Conservation (phyloP, 2,888 invertebrate species). For the Cartodere bifasciata region DNA sequence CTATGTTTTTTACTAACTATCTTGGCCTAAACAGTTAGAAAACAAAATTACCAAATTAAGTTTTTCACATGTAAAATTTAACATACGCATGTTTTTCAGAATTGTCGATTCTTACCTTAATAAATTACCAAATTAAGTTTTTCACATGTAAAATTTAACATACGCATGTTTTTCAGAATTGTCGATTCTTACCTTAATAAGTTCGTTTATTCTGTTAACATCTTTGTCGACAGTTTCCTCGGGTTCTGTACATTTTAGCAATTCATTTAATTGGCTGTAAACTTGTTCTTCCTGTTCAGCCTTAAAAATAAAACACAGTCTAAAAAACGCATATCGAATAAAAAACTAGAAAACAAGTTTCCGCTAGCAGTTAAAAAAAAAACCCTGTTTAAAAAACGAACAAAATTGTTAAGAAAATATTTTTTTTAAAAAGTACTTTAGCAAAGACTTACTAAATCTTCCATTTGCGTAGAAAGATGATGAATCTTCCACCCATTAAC, state of each 20-base stretch:
- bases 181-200: constrained; percentile 44
- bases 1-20: no score
- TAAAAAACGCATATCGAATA: neutral
- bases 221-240: constrained; percentile 30
- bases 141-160: no score
- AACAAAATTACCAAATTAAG: no score
- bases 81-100: no score
- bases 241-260: constrained; percentile 32
- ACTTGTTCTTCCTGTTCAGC: constrained; percentile 41
- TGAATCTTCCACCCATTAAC: constrained; percentile 92
- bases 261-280: constrained; percentile 32
- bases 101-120: constrained; percentile 43
- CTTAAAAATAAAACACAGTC: constrained; percentile 27
- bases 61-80: no score
- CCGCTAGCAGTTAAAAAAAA: no score
- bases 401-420: constrained; percentile 3
- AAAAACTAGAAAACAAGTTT: no score
- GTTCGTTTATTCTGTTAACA: constrained; percentile 40
- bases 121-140: no score
- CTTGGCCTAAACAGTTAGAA: no score
- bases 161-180: no score
- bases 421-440: constrained; percentile 3
- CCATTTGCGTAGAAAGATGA: constrained; percentile 86
- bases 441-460: constrained; percentile 63
- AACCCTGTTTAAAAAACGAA: no score